Conservation (phyloP, 30 jellyfish, hydroid and myxozoan genomes). For the Pelagia noctiluca region DNA sequence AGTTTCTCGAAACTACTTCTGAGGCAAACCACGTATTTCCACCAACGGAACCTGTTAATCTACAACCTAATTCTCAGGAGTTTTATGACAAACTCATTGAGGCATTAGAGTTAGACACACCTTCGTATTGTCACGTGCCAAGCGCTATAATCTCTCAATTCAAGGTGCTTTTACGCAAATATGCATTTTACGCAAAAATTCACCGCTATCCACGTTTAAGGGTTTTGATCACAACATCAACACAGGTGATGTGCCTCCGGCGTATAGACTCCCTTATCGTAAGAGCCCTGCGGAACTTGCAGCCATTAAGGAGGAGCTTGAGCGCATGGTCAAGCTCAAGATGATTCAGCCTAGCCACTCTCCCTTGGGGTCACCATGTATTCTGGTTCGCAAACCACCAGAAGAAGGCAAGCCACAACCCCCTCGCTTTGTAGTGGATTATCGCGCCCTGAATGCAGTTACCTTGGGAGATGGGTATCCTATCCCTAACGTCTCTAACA, state of each 20-base stretch:
- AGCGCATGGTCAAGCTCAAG: neutral
- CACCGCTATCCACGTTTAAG: neutral
- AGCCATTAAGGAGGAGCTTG: neutral
- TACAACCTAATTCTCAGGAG: too few species aligned
- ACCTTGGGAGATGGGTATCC: slow-evolving; percentile 47
- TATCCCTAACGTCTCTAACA: slow-evolving; percentile 25
- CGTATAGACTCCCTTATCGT: neutral
- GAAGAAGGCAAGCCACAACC: slow-evolving; percentile 35
- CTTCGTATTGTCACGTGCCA: slow-evolving; percentile 3
- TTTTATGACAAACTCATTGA: too few species aligned
- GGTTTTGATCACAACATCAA: slow-evolving; percentile 9
- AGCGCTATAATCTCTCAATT: neutral
- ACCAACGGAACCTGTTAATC: too few species aligned
- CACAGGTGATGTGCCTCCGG: slow-evolving; percentile 33
- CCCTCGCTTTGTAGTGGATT: slow-evolving; percentile 48
- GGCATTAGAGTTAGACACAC: slow-evolving; percentile 12
- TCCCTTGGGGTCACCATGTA: slow-evolving; percentile 2
- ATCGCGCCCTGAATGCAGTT: slow-evolving; percentile 40
- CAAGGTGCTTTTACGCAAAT: neutral
- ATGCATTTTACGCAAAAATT: neutral
- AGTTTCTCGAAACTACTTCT: too few species aligned
- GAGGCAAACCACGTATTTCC: too few species aligned
- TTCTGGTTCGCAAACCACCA: slow-evolving; percentile 46
- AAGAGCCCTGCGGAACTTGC: slow-evolving; percentile 29
- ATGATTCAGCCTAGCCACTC: neutral